Percentiles rank a stretch among this genome's conserved stretches.
These are phyloP conservation scores for Thalassoma bifasciatum DNA, from an alignment of 2,113 vertebrate genomes.

Conservation along the genomic window DNA sequence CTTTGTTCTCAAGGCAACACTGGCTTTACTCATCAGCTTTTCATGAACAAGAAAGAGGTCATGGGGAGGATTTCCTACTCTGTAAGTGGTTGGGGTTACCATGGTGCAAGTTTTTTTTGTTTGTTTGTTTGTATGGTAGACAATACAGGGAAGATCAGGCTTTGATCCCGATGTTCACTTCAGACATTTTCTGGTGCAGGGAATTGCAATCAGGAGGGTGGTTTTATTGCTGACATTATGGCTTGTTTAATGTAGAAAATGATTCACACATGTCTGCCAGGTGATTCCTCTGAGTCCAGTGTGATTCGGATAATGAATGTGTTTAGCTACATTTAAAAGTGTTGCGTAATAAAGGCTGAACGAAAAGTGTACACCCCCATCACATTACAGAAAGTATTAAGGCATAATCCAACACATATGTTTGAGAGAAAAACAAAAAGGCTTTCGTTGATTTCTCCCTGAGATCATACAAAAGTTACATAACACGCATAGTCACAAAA, in stretches of 20 bases:
- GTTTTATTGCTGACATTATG: not conserved
- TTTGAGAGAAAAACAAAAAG: slow-evolving; percentile 37
- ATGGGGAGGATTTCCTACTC: slow-evolving; percentile 65
- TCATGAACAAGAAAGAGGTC: slow-evolving; percentile 61
- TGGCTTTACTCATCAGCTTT: slow-evolving; percentile 39
- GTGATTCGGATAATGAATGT: slow-evolving; percentile 24
- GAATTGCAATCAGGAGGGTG: not conserved
- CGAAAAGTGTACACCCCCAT: slow-evolving; percentile 24
- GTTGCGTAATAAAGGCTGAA: slow-evolving; percentile 10
- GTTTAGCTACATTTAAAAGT: slow-evolving; percentile 7
- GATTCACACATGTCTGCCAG: not conserved
- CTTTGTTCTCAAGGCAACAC: slow-evolving; percentile 63
- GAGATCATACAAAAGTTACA: slow-evolving; percentile 48
- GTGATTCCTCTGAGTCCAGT: slow-evolving; percentile 18
- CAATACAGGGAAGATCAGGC: slow-evolving; percentile 43
- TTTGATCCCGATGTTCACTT: slow-evolving; percentile 49
- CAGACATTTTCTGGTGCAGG: no score
- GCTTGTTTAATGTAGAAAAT: slow-evolving; percentile 40
- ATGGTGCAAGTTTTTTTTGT: slow-evolving; percentile 46
- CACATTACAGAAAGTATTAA: slow-evolving; percentile 37
- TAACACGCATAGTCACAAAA: slow-evolving; percentile 31
- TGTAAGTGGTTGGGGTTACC: slow-evolving; percentile 62
- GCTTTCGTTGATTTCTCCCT: slow-evolving; percentile 40
- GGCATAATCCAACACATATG: slow-evolving; percentile 56
- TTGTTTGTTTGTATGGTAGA: not conserved